Base-by-base conservation (phyloP, 2,113 vertebrate species). In the Tupaia chinensis region DNA sequence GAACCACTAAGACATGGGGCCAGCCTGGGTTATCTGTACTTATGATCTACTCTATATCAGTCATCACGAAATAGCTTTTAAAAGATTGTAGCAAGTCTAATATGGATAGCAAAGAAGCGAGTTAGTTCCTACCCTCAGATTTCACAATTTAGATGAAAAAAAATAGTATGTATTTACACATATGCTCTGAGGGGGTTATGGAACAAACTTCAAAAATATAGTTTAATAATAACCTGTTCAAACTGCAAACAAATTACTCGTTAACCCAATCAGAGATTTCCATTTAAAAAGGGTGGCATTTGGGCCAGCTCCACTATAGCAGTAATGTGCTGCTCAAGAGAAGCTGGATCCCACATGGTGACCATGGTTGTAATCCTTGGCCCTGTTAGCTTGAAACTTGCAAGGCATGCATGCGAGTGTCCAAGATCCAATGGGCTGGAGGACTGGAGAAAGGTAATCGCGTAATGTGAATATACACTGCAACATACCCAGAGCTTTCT, bases 271-370 rank as follows among this genome's bases (percentile, higher is more conserved):
- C 22, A 79, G 66, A 17, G 58, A 58, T 79, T 17, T 89, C 74
- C 70, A 93, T 82, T 87, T 89, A 16, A 34, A 29, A 80, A 96
- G 90, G 12, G 32, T 82, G 54, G 69, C 14, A 87, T 63, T 72
- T 69, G 15, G 87, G 92, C 70, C 29, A 79, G 44, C 44, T 44
- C 44, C 44, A 44, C 44, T 44, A 44, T 44, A 44, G 44, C 44
- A 44, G 44, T 44, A 44, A 44, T 44, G 44, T 44, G 44, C 44
- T 44, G 44, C 44, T 44, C 44, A 44, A 44, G 44, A 44, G 44
- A 44, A 44, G 44, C 44, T 44, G 44, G 44, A 44, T 44, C 44
- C 5, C 44, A 44, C 44, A 44, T 44, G 44, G 44, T 44, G 44
- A 44, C 44, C 44, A 44, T 44, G 44, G 44, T 44, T 44, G 44